phyloP scores from a whole-genome alignment of 2,797 vertebrate genomes.

The Anguilla obscura region DNA sequence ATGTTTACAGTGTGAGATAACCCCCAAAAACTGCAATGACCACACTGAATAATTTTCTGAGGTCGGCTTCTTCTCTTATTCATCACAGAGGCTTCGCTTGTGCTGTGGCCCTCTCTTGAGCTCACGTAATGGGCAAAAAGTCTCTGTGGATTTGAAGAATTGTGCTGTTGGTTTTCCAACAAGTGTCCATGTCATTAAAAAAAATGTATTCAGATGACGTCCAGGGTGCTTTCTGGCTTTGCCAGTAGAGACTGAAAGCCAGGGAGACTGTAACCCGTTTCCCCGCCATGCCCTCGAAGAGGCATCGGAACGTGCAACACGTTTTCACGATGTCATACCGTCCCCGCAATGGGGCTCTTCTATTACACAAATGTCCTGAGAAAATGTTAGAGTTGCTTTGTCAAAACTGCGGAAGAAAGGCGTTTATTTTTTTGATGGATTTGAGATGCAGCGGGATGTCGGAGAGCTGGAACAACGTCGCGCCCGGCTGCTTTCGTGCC shows the following conservation, averaged over 20 bases:
- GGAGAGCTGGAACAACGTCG: not conserved
- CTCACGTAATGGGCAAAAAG: not conserved
- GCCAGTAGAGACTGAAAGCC: not conserved
- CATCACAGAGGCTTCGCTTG: not conserved
- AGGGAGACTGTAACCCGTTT: not conserved
- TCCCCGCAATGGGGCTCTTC: not conserved
- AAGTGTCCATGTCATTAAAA: not conserved
- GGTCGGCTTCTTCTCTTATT: not conserved
- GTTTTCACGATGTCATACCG: not conserved
- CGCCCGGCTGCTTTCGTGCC: not conserved
- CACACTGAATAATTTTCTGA: not conserved
- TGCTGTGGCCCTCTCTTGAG: not conserved
- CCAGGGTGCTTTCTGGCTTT: not conserved
- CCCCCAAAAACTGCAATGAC: not conserved
- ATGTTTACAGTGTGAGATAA: not conserved
- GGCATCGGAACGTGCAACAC: not conserved
- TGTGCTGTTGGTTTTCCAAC: not conserved
- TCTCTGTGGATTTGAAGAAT: not conserved
- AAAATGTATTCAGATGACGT: not conserved
- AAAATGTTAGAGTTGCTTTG: not conserved
- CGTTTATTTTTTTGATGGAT: not conserved
- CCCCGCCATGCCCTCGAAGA: not conserved
- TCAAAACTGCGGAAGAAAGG: not conserved
- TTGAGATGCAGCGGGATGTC: not conserved
- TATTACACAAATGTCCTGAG: not conserved